Conservation (phyloP, 2,797 vertebrate genomes). For the Atherinosoma microstoma region DNA sequence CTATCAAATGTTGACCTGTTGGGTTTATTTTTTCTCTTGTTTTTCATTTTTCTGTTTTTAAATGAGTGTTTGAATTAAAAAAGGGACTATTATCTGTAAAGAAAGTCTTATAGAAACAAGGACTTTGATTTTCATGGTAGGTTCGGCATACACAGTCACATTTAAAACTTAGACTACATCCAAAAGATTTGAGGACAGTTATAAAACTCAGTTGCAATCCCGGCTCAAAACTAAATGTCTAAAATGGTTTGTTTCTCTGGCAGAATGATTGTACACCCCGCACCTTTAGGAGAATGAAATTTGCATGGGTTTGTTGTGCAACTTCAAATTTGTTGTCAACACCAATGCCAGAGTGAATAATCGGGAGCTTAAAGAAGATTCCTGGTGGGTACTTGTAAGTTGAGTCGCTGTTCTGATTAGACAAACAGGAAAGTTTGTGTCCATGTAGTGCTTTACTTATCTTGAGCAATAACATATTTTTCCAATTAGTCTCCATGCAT, state of each 20-base stretch:
- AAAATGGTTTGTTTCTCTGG: neutral
- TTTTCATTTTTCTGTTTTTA: neutral
- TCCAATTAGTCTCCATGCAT: neutral
- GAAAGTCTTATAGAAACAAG: neutral
- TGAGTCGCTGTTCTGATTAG: neutral
- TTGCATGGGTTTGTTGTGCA: neutral
- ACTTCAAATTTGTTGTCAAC: neutral
- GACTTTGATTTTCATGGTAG: neutral
- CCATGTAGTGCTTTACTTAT: neutral
- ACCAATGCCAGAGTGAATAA: neutral
- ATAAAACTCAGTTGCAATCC: neutral
- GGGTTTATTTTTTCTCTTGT: neutral
- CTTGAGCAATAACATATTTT: neutral
- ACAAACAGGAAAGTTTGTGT: neutral
- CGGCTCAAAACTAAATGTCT: neutral
- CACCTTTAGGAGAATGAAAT: neutral
- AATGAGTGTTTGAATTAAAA: neutral
- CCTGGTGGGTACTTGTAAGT: neutral
- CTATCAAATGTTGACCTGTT: constrained; percentile 3
- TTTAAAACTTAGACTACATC: neutral
- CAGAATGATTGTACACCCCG: neutral
- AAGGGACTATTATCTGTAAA: neutral
- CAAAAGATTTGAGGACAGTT: constrained; percentile 2
- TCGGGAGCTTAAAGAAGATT: neutral
- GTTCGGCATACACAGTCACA: neutral